These are phyloP conservation scores for Horisme vitalbata DNA, from an alignment of 2,888 invertebrate species.

Conservation along the genomic window DNA sequence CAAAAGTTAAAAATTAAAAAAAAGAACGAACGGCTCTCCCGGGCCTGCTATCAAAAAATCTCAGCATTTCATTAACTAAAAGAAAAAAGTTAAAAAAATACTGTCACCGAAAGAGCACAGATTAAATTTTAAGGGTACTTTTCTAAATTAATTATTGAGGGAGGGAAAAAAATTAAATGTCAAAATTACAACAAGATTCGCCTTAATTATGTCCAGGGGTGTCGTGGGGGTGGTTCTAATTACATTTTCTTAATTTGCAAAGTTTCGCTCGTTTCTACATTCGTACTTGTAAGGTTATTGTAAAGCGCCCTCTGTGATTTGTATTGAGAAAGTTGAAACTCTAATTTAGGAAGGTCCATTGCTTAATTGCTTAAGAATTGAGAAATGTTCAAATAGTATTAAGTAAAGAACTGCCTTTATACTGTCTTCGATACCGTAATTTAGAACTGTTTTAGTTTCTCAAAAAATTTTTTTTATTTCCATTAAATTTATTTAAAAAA, in stretches of 20 bases:
- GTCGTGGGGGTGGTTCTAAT: slow-evolving; percentile 59
- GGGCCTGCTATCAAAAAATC: slow-evolving; percentile 68
- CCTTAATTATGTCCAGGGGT: slow-evolving; percentile 74
- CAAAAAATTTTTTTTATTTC: no score
- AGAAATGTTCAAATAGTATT: no score
- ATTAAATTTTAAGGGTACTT: slow-evolving; percentile 78
- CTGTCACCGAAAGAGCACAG: slow-evolving; percentile 71
- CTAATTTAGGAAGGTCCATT: not conserved
- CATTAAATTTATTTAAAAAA: no score
- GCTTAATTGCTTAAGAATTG: no score
- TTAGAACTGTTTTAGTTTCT: no score
- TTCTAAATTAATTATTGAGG: slow-evolving; percentile 75
- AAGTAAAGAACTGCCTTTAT: no score
- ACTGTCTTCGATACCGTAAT: no score
- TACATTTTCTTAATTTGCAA: slow-evolving; percentile 82
- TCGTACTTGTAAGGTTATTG: slow-evolving; percentile 44
- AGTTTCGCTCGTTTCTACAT: slow-evolving; percentile 50
- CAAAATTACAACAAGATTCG: slow-evolving; percentile 82
- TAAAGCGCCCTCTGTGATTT: slow-evolving; percentile 40
- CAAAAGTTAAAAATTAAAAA: slow-evolving; percentile 51
- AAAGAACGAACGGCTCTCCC: slow-evolving; percentile 34
- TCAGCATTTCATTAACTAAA: slow-evolving; percentile 69
- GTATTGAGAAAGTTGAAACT: slow-evolving; percentile 27
- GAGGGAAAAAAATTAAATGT: slow-evolving; percentile 77
- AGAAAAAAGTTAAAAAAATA: slow-evolving; percentile 49